Base-by-base conservation (phyloP, 2,113 vertebrate genomes). In the Poeciliopsis turrubarensis region DNA sequence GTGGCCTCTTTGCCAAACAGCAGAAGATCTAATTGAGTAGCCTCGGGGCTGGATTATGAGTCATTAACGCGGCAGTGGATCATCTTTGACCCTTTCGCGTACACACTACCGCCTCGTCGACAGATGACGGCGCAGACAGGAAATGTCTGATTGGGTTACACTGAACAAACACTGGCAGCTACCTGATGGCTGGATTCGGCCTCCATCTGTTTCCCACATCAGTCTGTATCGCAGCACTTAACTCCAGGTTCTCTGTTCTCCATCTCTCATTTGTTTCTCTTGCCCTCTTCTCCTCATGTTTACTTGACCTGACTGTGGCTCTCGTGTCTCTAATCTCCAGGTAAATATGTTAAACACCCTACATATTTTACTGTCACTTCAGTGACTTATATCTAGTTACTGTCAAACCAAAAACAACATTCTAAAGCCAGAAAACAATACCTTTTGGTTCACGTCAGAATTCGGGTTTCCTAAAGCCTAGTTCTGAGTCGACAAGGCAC, bases 111-210 rank as follows among this genome's bases (percentile, higher is more conserved):
- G 73, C 75, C 57, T 25, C 70, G 68, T 83, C 87, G 90, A 94
- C 93, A 44, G 70, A 83, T 87, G 93, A 93, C 92, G 94, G 89
- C 82, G 81, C 87, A 91, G 88, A 89, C 86, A 94, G 92, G 92
- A 96, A 95, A 88, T 86, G 85, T 87, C 87, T 88, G 94, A 92
- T 95, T 81, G n/a, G 89, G 85, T 95, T 95, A 95, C 92, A 0
- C 39, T 82, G 85, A 86, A 90, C 92, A 94, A 95, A 95, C 89
- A 94, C 77, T 19, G 79, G 81, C 87, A 88, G 90, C 92, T 93
- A 95, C 92, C 93, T 89, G 85, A 93, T 87, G 78, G 89, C 80
- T 60, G 89, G 87, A 89, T 89, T 89, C 39, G 78, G 79, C 86
- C 78, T 80, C 87, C 89, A 94, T 94, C 91, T 92, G 91, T 88